Evolutionary conservation across 1,140 invertebrate species (phyloP).

Genomic region (Aphaenogaster ashmeadi): DNA sequence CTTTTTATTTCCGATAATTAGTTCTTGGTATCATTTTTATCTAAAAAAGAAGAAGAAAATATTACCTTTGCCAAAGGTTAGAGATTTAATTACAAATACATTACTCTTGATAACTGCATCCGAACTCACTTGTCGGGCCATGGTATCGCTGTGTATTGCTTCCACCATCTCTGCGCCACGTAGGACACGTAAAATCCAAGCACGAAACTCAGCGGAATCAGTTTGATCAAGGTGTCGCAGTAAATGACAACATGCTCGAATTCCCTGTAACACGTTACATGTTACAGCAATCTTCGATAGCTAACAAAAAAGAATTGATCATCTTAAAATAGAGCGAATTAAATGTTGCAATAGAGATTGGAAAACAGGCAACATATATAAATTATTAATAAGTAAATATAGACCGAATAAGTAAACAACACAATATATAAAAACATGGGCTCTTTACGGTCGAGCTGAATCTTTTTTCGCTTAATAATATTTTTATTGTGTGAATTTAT

Average conservation of each 20-base stretch:
- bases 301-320: neutral
- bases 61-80: neutral
- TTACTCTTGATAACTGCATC: neutral
- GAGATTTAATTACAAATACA: neutral
- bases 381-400: too few relatives aligned
- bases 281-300: neutral
- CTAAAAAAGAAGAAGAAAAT: neutral
- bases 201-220: slow-evolving; percentile 91
- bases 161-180: slow-evolving; percentile 92
- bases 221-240: slow-evolving; percentile 89
- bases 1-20: neutral
- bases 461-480: too few relatives aligned
- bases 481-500: too few relatives aligned
- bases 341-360: too few relatives aligned
- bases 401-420: too few relatives aligned
- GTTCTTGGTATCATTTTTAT: neutral
- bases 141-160: slow-evolving; percentile 91
- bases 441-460: too few relatives aligned
- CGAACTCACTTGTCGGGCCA: slow-evolving; percentile 91
- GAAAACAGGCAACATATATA: neutral
- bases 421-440: too few relatives aligned
- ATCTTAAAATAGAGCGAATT: slow-evolving; percentile 58
- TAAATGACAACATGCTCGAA: slow-evolving; percentile 90
- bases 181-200: slow-evolving; percentile 93
- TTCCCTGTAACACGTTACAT: slow-evolving; percentile 82